phyloP scores from a whole-genome alignment of 2,797 vertebrate genomes.

The Muraenolepis orangiensis region DNA sequence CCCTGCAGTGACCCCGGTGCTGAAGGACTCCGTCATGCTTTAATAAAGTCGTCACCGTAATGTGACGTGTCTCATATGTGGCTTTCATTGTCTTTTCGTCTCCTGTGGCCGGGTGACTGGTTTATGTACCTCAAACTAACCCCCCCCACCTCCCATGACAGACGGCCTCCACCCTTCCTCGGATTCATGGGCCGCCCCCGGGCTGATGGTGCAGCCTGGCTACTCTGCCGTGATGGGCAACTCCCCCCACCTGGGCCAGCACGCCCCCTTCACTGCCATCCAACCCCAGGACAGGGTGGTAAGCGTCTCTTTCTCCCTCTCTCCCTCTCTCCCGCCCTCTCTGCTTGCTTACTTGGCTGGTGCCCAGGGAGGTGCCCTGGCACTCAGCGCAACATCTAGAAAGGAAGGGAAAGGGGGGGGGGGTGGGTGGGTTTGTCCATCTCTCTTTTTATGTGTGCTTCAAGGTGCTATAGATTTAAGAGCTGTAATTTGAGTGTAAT shows the following conservation, averaged over 20 bases:
- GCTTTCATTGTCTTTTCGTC: slow-evolving; percentile 57
- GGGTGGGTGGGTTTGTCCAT: not conserved
- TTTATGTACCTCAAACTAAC: slow-evolving; percentile 21
- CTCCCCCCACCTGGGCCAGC: slow-evolving; percentile 77
- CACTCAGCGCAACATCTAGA: not conserved
- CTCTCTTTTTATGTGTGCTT: not conserved
- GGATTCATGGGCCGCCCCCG: slow-evolving; percentile 83
- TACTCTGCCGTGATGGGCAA: slow-evolving; percentile 83
- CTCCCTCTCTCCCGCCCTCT: not conserved
- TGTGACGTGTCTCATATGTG: slow-evolving; percentile 65
- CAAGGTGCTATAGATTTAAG: not conserved
- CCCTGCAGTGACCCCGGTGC: slow-evolving; percentile 16
- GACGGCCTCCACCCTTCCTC: slow-evolving; percentile 83
- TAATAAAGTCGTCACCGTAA: slow-evolving; percentile 64
- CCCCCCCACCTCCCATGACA: slow-evolving; percentile 46
- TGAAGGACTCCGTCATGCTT: slow-evolving; percentile 42
- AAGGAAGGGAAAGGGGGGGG: not conserved
- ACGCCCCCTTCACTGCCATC: slow-evolving; percentile 81
- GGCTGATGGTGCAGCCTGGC: slow-evolving; percentile 83
- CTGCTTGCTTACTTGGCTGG: not conserved
- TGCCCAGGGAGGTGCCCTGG: not conserved
- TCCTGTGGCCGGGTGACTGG: slow-evolving; percentile 58
- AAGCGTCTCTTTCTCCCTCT: slow-evolving; percentile 47
- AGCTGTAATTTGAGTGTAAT: not conserved
- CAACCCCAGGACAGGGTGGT: slow-evolving; percentile 94